phyloP scores from a whole-genome alignment of 2,797 vertebrate species.

The Falco biarmicus region DNA sequence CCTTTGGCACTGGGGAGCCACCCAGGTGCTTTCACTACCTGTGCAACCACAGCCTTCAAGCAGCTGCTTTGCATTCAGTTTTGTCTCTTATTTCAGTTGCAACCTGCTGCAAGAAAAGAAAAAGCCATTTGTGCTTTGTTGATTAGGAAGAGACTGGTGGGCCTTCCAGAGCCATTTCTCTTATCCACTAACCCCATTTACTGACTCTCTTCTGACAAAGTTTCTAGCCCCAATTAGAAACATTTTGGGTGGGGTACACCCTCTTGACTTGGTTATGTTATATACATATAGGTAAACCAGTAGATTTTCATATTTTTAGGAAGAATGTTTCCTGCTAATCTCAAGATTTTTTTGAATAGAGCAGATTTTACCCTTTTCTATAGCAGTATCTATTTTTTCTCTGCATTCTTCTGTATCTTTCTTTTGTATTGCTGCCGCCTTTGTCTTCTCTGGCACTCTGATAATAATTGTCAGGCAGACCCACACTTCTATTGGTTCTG shows the following conservation, averaged over 20 bases:
- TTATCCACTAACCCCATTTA: background rate
- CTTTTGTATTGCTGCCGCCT: background rate
- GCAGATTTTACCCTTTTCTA: background rate
- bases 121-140: background rate
- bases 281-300: background rate
- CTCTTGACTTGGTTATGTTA: background rate
- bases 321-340: background rate
- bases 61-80: background rate
- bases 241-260: background rate
- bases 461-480: background rate
- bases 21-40: background rate
- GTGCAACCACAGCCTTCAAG: background rate
- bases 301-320: background rate
- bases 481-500: background rate
- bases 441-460: background rate
- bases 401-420: background rate
- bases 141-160: background rate
- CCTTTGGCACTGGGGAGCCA: background rate
- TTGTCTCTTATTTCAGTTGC: background rate
- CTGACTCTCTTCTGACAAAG: background rate
- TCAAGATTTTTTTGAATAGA: background rate
- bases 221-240: background rate
- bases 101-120: background rate
- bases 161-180: background rate
- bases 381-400: background rate